phyloP scores from a whole-genome alignment of 2,888 invertebrate species.

The Hydropsyche betteni region DNA sequence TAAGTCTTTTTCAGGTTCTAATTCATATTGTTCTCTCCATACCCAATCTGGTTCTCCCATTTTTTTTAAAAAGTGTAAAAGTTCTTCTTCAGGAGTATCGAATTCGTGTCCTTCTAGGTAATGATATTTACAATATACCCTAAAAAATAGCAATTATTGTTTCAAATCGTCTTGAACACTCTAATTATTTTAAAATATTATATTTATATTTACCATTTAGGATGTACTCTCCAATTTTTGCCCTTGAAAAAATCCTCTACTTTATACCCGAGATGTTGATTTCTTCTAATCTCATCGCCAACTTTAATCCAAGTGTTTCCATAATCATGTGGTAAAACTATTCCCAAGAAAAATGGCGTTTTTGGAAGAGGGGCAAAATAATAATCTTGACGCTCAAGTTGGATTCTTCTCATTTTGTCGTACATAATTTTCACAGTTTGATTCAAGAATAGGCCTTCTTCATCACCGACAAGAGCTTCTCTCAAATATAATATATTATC shows the following conservation, averaged over 20 bases:
- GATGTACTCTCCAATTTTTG: conserved; percentile 81
- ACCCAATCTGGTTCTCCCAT: conserved; percentile 70
- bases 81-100: conserved; percentile 76
- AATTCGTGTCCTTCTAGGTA: conserved; percentile 82
- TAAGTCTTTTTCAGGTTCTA: conserved; percentile 53
- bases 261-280: conserved; percentile 73
- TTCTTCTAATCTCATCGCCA: conserved; percentile 77
- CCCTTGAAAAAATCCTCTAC: conserved; percentile 79
- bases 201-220: conserved; percentile 73
- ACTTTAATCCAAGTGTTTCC: conserved; percentile 80
- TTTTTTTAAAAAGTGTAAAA: conserved; percentile 77
- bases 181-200: not conserved
- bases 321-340: conserved; percentile 83
- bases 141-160: conserved; percentile 54
- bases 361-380: conserved; percentile 82
- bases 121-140: conserved; percentile 89
- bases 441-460: conserved; percentile 71
- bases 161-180: not conserved
- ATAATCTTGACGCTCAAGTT: conserved; percentile 82
- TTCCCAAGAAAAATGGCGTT: conserved; percentile 88
- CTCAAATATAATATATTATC: conserved; percentile 69
- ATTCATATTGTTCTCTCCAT: conserved; percentile 72
- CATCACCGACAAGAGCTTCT: conserved; percentile 75
- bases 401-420: conserved; percentile 85
- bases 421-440: conserved; percentile 83